phyloP scores from a whole-genome alignment of 2,113 vertebrate genomes.

The Clarias macrocephalus region DNA sequence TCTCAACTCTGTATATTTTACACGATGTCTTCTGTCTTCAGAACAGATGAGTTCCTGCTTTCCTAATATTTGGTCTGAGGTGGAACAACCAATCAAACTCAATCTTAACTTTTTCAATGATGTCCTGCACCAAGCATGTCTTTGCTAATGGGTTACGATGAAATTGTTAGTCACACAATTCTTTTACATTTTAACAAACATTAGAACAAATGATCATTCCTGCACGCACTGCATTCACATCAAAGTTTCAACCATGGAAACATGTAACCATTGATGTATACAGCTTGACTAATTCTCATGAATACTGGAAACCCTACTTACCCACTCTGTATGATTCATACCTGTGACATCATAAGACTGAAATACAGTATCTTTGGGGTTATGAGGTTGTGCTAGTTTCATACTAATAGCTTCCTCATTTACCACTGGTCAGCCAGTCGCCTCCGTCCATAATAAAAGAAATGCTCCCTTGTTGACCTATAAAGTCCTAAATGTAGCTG shows the following conservation, averaged over 20 bases:
- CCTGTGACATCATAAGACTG: not conserved
- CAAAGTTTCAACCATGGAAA: not conserved
- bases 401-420: not conserved
- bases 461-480: not conserved
- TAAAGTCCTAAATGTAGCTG: not conserved
- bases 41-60: not conserved
- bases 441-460: not conserved
- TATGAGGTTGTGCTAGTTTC: not conserved
- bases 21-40: conserved; percentile 7
- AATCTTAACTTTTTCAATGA: not conserved
- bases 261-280: not conserved
- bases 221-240: not conserved
- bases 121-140: not conserved
- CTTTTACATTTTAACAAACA: not conserved
- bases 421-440: not conserved
- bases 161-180: not conserved
- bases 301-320: not conserved
- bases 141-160: not conserved
- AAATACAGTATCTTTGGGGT: not conserved
- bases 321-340: not conserved
- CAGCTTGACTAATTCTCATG: not conserved
- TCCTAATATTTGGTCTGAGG: not conserved
- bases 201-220: not conserved
- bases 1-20: not conserved
- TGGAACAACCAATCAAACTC: not conserved